Evolutionary conservation across 1,140 invertebrate species (phyloP), one percentile per base, ranked within the genome.

Genomic region (Drosophila kanapiae): DNA sequence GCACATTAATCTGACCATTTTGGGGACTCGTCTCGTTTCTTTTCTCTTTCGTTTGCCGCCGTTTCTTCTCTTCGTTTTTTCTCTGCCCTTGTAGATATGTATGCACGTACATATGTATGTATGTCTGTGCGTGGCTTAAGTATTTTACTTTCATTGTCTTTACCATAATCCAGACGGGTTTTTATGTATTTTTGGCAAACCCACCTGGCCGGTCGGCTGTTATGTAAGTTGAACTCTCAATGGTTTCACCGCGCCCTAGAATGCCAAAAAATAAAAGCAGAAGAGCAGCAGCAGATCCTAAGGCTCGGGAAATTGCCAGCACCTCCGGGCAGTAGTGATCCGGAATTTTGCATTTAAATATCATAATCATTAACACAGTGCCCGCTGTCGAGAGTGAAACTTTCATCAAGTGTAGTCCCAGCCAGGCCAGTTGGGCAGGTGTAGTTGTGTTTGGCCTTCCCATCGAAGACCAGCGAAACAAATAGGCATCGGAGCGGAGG

Each of bases 1-100:
- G 80, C 77, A 83, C 84, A 80, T 80, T 83, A 75, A 80, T 78
- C 56, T 70, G 48, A 16, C 47, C 64, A 56, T 69, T 64, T 62
- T 49, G 43, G 58, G 45, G 45, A 68, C 38, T 51, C 14, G 59
- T 51, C 45, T 42, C 23, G 58, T 64, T 33, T 29, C 35, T 64
- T 42, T 64, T 45, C 31, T 56, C 27, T 56, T 54, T 38, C 27
- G 35, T 29, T 27, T 70, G 14, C 29, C 11, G 40, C 71, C 42
- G 47, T 71, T 47, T 60, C 47, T 78, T 51, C 38, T 48, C 43
- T 61, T 58, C 38, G 43, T 45, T 8, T 70, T 57, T 49, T 37
- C 48, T 56, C 43, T 43, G 74, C 56, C 64, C 63, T 59, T 77
- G 27, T 63, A 65, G 35, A 54, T 75, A 75, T 58, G 60, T 75